Conservation (phyloP, 2,113 vertebrate species). For the Cephalopterus ornatus region DNA sequence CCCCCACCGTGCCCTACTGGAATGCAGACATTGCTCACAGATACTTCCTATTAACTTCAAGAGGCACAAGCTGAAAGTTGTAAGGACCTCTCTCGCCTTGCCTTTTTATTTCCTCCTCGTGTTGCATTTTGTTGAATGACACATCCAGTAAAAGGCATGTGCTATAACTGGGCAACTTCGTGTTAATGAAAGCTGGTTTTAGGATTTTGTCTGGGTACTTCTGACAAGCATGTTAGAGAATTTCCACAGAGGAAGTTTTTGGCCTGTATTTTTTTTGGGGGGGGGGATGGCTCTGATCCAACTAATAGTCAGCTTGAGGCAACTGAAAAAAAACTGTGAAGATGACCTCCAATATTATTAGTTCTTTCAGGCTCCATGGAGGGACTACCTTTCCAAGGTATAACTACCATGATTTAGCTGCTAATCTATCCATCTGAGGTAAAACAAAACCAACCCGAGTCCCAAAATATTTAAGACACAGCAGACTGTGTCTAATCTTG, state of each 20-base stretch:
- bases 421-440: not conserved
- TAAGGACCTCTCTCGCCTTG: not conserved
- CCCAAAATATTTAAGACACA: not conserved
- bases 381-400: not conserved
- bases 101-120: not conserved
- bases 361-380: not conserved
- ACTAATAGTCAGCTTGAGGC: not conserved
- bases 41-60: not conserved
- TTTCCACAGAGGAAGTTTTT: not conserved
- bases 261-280: accelerated
- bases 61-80: not conserved
- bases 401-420: not conserved
- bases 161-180: not conserved
- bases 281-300: not conserved
- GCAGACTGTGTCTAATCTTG: not conserved
- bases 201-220: not conserved
- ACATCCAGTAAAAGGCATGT: not conserved
- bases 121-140: not conserved
- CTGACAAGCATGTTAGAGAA: not conserved
- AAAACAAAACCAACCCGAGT: not conserved
- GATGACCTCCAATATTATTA: not conserved
- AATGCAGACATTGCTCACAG: not conserved
- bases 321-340: not conserved
- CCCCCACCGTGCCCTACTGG: not conserved
- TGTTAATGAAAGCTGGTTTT: not conserved